These are phyloP conservation scores for Gymnocheta viridis DNA, from an alignment of 2,888 invertebrate species.

Conservation along the genomic window DNA sequence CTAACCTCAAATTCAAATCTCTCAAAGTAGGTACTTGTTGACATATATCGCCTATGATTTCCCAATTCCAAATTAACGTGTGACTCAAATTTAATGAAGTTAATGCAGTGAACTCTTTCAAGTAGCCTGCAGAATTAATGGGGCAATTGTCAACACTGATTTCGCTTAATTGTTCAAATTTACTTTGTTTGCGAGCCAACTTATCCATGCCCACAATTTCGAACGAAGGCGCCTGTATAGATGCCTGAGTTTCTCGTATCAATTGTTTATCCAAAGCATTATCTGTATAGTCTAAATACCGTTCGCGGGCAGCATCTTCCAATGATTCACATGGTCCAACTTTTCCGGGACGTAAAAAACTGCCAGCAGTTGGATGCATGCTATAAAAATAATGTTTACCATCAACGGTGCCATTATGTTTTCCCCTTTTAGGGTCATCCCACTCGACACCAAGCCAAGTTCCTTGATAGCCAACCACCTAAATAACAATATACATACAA, in stretches of 20 bases:
- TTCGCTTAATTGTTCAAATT: slow-evolving; percentile 79
- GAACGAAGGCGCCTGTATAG: slow-evolving; percentile 90
- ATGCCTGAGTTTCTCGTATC: slow-evolving; percentile 86
- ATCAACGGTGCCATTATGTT: slow-evolving; percentile 94
- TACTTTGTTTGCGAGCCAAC: slow-evolving; percentile 85
- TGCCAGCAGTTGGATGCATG: slow-evolving; percentile 90
- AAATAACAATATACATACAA: background rate
- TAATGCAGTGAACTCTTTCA: slow-evolving; percentile 82
- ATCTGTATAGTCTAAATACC: slow-evolving; percentile 83
- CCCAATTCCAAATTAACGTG: slow-evolving; percentile 82
- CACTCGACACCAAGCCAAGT: slow-evolving; percentile 98
- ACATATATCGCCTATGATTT: slow-evolving; percentile 79
- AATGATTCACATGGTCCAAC: slow-evolving; percentile 88
- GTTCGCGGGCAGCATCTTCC: slow-evolving; percentile 87
- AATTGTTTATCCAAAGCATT: slow-evolving; percentile 85
- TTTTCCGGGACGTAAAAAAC: slow-evolving; percentile 93
- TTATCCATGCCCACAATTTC: slow-evolving; percentile 96
- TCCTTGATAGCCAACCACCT: slow-evolving; percentile 87
- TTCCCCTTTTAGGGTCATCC: slow-evolving; percentile 94
- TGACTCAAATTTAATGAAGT: slow-evolving; percentile 79
- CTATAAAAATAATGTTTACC: slow-evolving; percentile 91
- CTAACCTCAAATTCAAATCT: slow-evolving; percentile 79
- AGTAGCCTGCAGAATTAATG: slow-evolving; percentile 87
- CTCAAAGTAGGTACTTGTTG: slow-evolving; percentile 79
- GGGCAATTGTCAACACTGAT: slow-evolving; percentile 79